These are phyloP conservation scores for Lomographa bimaculata DNA, from an alignment of 2,888 invertebrate genomes.

Conservation along the genomic window DNA sequence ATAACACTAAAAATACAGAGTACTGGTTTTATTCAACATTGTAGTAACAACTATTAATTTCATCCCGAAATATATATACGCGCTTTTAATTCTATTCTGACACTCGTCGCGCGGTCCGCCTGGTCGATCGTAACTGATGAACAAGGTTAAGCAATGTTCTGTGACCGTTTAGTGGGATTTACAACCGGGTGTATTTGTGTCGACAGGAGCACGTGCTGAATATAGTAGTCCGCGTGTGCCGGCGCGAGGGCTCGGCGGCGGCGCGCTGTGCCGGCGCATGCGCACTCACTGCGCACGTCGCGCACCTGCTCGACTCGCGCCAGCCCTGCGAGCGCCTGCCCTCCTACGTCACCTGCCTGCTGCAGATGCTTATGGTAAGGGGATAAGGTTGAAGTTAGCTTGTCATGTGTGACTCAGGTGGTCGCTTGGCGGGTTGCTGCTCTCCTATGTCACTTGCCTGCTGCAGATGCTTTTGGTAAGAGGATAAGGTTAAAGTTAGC, in stretches of 20 bases:
- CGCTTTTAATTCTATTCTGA: too few relatives aligned
- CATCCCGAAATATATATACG: too few relatives aligned
- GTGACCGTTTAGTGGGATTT: too few relatives aligned
- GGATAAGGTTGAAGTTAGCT: slow-evolving; percentile 3
- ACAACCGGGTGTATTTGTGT: too few relatives aligned
- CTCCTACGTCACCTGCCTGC: slow-evolving; percentile 69
- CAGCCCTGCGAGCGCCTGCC: slow-evolving; percentile 57
- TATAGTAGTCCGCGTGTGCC: slow-evolving; percentile 93
- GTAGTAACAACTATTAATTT: too few relatives aligned
- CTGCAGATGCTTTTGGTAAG: slow-evolving; percentile 77
- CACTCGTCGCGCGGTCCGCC: too few relatives aligned
- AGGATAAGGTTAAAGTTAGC: slow-evolving; percentile 3
- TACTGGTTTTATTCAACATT: too few relatives aligned
- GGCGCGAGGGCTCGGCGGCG: slow-evolving; percentile 93
- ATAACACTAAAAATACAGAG: too few relatives aligned
- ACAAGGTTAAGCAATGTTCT: too few relatives aligned
- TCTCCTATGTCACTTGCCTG: slow-evolving; percentile 70
- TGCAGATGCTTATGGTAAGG: slow-evolving; percentile 76
- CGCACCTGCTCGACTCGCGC: slow-evolving; percentile 62
- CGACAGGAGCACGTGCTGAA: slow-evolving; percentile 95
- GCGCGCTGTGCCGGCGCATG: slow-evolving; percentile 95
- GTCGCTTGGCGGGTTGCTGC: slow-evolving; percentile 47
- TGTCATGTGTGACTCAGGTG: neutral
- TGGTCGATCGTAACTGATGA: too few relatives aligned
- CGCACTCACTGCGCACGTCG: slow-evolving; percentile 87